A percentile compares a stretch with the other conserved stretches of the same genome.
Evolutionary conservation across 2,888 invertebrate species (phyloP).

Genomic region (Dorcus hopei): DNA sequence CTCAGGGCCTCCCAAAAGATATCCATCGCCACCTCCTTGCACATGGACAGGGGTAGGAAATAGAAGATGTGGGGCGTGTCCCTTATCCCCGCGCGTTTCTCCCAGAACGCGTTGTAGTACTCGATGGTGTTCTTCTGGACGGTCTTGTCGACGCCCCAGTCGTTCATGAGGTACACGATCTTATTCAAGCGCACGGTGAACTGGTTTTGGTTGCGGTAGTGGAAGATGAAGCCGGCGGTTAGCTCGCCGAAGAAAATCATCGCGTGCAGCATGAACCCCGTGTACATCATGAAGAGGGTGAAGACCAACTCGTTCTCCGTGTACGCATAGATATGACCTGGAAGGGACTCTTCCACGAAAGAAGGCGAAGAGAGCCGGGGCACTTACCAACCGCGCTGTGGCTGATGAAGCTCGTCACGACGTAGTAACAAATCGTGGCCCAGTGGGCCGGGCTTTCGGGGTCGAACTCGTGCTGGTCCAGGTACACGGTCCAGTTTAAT

Average conservation of each 20-base stretch:
- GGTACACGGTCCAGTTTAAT: conserved; percentile 18
- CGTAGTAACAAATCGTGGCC: conserved; percentile 13
- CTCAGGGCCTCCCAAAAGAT: conserved; percentile 54
- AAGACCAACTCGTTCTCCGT: conserved; percentile 14
- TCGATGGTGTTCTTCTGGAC: conserved; percentile 19
- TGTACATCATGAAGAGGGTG: conserved; percentile 7
- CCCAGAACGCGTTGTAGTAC: conserved; percentile 55
- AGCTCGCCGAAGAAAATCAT: conserved; percentile 23
- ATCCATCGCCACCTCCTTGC: conserved; percentile 55
- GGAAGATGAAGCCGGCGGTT: conserved; percentile 13
- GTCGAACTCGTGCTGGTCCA: conserved; percentile 9
- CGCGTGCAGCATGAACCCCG: conserved; percentile 17
- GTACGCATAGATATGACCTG: conserved; percentile 10
- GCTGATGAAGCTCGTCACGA: neutral
- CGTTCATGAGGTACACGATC: conserved; percentile 14
- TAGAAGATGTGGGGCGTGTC: conserved; percentile 48
- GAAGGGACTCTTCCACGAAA: neutral
- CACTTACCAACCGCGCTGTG: neutral
- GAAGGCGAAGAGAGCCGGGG: neutral
- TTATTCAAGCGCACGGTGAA: conserved; percentile 18
- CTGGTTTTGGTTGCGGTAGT: conserved; percentile 14
- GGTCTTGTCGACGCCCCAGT: conserved; percentile 17
- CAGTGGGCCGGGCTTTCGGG: conserved; percentile 9
- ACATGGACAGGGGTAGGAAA: conserved; percentile 51
- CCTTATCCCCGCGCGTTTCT: conserved; percentile 53